Conservation (phyloP, 2,797 vertebrate species). For the Iguana delicatissima region DNA sequence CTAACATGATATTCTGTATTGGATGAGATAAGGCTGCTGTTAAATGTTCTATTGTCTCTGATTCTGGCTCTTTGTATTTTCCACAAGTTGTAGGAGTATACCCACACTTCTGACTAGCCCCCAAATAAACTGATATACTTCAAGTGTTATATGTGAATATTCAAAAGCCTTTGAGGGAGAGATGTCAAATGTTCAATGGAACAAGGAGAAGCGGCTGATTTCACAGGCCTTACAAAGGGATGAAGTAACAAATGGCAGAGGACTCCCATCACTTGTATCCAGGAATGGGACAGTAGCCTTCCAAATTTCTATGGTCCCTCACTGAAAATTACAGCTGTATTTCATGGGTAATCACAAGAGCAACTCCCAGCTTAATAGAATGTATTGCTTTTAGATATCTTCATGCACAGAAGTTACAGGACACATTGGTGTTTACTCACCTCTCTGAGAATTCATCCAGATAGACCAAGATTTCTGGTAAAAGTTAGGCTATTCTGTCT, state of each 20-base stretch:
- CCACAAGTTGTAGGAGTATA: background rate
- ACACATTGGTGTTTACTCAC: background rate
- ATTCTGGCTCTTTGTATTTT: background rate
- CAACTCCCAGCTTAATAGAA: background rate
- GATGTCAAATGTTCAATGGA: background rate
- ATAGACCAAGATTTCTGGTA: too few relatives aligned
- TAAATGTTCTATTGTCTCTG: background rate
- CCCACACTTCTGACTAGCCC: background rate
- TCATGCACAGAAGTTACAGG: background rate
- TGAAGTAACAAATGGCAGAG: background rate
- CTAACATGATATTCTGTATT: background rate
- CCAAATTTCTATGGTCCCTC: background rate
- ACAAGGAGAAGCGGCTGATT: background rate
- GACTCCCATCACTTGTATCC: background rate
- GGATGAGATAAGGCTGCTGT: conserved; percentile 8
- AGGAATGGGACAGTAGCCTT: background rate
- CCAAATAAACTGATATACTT: background rate
- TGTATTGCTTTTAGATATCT: background rate
- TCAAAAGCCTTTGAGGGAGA: background rate
- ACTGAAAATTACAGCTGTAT: background rate
- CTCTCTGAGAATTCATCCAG: background rate
- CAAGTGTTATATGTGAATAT: background rate
- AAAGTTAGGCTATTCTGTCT: too few relatives aligned
- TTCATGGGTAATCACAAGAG: background rate
- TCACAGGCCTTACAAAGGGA: background rate